phyloP scores from a whole-genome alignment of 1,140 invertebrate species.

The Drosophila guanche region DNA sequence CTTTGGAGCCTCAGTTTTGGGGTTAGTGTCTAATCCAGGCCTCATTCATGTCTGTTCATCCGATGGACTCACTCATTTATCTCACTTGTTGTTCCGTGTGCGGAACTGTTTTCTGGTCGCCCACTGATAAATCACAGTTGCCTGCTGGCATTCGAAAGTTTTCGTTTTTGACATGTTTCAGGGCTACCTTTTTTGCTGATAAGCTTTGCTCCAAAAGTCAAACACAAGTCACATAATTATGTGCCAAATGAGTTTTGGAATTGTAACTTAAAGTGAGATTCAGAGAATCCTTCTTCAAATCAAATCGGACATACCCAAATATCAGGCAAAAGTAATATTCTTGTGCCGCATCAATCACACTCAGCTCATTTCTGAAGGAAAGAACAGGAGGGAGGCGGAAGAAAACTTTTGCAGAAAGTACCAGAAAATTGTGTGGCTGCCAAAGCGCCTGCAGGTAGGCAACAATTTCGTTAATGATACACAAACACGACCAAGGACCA shows the following conservation, averaged over 20 bases:
- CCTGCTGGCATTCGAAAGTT: not conserved
- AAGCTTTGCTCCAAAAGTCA: too few relatives aligned
- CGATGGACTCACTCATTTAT: constrained; percentile 30
- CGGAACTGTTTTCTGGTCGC: not conserved
- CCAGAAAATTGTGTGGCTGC: constrained; percentile 3
- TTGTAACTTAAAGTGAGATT: too few relatives aligned
- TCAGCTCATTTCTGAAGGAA: too few relatives aligned
- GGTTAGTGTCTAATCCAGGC: not conserved
- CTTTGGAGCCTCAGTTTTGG: not conserved
- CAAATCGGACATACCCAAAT: too few relatives aligned
- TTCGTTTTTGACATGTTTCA: too few relatives aligned
- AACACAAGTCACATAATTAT: too few relatives aligned
- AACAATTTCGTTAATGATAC: constrained; percentile 59
- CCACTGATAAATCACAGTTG: not conserved
- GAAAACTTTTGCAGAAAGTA: constrained; percentile 9
- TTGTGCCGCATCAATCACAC: too few relatives aligned
- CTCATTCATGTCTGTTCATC: constrained; percentile 14
- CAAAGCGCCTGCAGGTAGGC: constrained; percentile 56
- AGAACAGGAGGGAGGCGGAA: not conserved
- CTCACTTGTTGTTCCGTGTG: constrained; percentile 31
- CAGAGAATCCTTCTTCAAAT: too few relatives aligned
- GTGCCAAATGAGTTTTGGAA: too few relatives aligned
- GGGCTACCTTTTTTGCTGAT: too few relatives aligned
- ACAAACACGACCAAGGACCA: constrained; percentile 41
- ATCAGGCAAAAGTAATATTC: too few relatives aligned